Evolutionary conservation across 1,140 invertebrate species (phyloP), one percentile per base, ranked within the genome.

Genomic region (Maniola jurtina): DNA sequence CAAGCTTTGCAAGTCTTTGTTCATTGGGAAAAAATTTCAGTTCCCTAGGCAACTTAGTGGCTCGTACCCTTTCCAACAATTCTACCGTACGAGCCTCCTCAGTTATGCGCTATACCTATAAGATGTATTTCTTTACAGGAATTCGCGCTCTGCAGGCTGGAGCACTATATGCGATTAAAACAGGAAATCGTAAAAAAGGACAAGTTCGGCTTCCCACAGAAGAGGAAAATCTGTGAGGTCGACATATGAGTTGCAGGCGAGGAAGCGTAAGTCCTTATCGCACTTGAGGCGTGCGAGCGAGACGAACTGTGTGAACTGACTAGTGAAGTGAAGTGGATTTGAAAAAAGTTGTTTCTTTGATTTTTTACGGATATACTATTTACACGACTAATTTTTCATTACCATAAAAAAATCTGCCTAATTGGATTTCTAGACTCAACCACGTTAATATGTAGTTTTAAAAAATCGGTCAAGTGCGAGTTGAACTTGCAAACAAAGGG

Each of bases 111-210:
- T n/a, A n/a, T n/a, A n/a, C n/a, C n/a, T n/a, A n/a, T 25, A 4
- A 25, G 4, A 45, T 36, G 14, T 68, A 50, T 68, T 71, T 63
- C 58, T 65, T 83, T 82, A 7, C 72, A 94, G 93, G 93, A 94
- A 80, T 94, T 93, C 68, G 93, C 91, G 0, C 79, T 91, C 0
- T 91, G 90, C 0, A 84, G 93, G 61, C 74, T 93, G 10, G 92
- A 90, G n/a, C 92, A 90, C 40, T 94, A 93, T 72, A 86, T 91
- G 38, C 79, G 92, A 42, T 71, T 93, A 7, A 94, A 94, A 70
- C 91, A 92, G 52, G 93, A 94, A 50, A 89, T 93, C 1, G 75
- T 93, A 40, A 89, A 92, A 73, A 84, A 89, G 63, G 83, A 86
- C 60, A 79, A 89, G 70, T 81, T 72, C 66, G 80, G 84, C 5